These are phyloP conservation scores for Therioaphis trifolii DNA, from an alignment of 2,888 invertebrate genomes.

Conservation along the genomic window DNA sequence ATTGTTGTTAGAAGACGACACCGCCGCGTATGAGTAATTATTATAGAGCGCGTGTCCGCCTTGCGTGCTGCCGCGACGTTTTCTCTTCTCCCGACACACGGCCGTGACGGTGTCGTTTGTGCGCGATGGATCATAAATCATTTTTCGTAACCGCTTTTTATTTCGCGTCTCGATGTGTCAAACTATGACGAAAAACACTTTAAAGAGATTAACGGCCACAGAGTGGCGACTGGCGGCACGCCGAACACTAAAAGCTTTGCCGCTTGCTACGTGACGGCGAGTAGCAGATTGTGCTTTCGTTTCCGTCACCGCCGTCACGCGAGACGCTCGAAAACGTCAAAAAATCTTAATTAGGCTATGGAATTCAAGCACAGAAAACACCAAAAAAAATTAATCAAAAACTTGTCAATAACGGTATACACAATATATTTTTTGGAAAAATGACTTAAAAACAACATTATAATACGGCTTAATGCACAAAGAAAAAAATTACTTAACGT, in stretches of 20 bases:
- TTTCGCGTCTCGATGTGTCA: background rate
- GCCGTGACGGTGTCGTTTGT: background rate
- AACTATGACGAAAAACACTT: slow-evolving; percentile 27
- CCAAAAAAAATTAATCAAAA: too few species aligned
- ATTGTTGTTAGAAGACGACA: background rate
- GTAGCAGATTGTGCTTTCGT: background rate
- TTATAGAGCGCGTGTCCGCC: background rate
- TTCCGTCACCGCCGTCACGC: background rate
- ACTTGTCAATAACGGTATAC: too few species aligned
- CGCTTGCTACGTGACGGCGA: background rate
- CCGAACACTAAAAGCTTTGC: background rate
- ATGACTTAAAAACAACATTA: too few species aligned
- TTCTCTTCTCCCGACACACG: background rate
- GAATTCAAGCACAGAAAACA: too few species aligned
- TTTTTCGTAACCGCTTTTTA: background rate
- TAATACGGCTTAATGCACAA: too few species aligned
- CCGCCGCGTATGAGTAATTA: background rate
- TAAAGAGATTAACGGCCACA: background rate
- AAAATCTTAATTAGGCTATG: background rate
- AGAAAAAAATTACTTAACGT: too few species aligned
- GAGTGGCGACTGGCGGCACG: background rate
- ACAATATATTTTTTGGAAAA: background rate
- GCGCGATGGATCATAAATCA: slow-evolving; percentile 4
- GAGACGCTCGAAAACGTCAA: background rate
- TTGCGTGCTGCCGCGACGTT: background rate